Conservation (phyloP, 2,888 invertebrate species). For the Diabrotica balteata region DNA sequence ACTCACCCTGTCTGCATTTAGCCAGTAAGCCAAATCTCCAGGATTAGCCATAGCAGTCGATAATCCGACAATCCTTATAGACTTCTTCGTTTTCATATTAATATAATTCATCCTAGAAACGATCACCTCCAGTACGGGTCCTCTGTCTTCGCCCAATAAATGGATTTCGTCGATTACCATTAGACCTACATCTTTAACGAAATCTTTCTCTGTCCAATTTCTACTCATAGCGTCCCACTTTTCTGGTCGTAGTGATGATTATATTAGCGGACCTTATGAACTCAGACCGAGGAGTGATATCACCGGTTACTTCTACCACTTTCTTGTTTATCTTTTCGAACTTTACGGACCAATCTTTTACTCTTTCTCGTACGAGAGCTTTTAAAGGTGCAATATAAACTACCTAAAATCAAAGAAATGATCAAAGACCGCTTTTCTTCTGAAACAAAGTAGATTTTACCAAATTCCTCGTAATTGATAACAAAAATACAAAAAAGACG, state of each 20-base stretch:
- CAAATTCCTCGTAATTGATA: too few relatives aligned
- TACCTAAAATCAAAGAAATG: constrained; percentile 62
- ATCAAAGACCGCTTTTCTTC: background rate
- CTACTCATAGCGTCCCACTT: constrained; percentile 99
- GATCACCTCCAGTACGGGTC: constrained; percentile 94
- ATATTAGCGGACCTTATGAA: constrained; percentile 86
- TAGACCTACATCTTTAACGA: constrained; percentile 88
- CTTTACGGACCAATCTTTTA: constrained; percentile 91
- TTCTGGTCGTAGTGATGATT: constrained; percentile 98
- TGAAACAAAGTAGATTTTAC: background rate
- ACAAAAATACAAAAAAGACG: constrained; percentile 15
- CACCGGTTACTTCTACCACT: constrained; percentile 96
- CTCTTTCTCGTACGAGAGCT: constrained; percentile 94
- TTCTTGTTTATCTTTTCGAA: constrained; percentile 76
- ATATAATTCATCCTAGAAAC: constrained; percentile 98
- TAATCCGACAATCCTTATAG: constrained; percentile 89
- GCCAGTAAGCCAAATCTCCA: constrained; percentile 94
- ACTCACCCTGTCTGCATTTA: constrained; percentile 75
- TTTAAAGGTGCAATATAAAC: constrained; percentile 99
- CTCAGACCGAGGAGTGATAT: constrained; percentile 84
- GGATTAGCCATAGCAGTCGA: constrained; percentile 99
- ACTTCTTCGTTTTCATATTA: constrained; percentile 82
- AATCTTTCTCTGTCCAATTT: constrained; percentile 96
- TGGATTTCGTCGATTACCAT: constrained; percentile 99
- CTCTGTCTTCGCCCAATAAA: constrained; percentile 88